These are phyloP conservation scores for Tenthredo distinguenda DNA, from an alignment of 2,888 invertebrate species.

Conservation along the genomic window DNA sequence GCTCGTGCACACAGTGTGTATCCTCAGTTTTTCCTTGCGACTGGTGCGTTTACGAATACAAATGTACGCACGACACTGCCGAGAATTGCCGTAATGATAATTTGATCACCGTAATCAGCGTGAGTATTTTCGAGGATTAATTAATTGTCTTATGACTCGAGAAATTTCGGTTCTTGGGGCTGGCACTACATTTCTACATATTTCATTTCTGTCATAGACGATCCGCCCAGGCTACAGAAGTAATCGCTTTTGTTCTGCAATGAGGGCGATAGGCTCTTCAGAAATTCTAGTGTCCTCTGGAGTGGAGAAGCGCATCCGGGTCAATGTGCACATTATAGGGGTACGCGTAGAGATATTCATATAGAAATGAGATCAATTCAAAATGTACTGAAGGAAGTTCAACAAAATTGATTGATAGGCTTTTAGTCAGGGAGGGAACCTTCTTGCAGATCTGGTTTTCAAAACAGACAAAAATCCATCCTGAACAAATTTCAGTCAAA, in stretches of 20 bases:
- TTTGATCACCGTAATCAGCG: constrained; percentile 93
- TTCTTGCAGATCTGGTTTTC: too few relatives aligned
- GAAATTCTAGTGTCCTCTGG: constrained; percentile 97
- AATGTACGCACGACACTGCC: constrained; percentile 97
- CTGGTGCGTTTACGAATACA: constrained; percentile 98
- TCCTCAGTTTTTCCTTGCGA: constrained; percentile 98
- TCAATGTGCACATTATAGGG: constrained; percentile 96
- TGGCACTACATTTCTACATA: not conserved
- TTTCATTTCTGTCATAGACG: constrained; percentile 79
- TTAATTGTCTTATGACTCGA: not conserved
- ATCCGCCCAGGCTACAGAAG: constrained; percentile 96
- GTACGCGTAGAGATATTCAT: constrained; percentile 73
- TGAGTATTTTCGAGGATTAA: constrained; percentile 76
- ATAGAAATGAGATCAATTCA: too few relatives aligned
- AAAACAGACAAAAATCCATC: too few relatives aligned
- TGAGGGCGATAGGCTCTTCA: constrained; percentile 92
- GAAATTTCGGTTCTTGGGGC: not conserved
- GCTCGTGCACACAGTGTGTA: constrained; percentile 97
- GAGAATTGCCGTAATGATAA: constrained; percentile 97
- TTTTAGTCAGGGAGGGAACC: too few relatives aligned
- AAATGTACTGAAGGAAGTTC: too few relatives aligned
- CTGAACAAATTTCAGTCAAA: too few relatives aligned
- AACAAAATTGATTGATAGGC: too few relatives aligned
- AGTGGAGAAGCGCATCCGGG: constrained; percentile 92
- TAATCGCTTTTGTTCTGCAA: constrained; percentile 97